A percentile compares a stretch with the other conserved stretches of the same genome.
phyloP scores from a whole-genome alignment of 2,113 vertebrate genomes.

The Stegastes partitus region DNA sequence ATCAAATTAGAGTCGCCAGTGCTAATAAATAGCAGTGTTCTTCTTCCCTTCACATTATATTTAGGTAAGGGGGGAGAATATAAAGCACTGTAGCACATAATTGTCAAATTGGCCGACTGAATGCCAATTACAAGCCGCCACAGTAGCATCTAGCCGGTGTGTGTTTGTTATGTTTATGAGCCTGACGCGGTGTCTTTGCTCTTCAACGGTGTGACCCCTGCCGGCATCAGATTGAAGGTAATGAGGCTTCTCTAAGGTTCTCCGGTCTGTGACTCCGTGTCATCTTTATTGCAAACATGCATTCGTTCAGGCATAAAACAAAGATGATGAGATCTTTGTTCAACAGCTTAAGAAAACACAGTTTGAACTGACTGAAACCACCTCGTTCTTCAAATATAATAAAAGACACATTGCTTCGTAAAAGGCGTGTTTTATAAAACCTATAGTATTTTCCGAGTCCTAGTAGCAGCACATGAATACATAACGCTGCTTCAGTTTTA shows the following conservation, averaged over 20 bases:
- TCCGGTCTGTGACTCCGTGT: background rate
- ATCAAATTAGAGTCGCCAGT: slow-evolving; percentile 46
- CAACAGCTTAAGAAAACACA: background rate
- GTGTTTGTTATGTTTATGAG: background rate
- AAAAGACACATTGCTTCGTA: too few species aligned
- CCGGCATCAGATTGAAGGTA: slow-evolving; percentile 27
- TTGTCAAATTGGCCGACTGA: slow-evolving; percentile 14
- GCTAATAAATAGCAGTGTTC: slow-evolving; percentile 36
- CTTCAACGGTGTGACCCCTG: slow-evolving; percentile 1
- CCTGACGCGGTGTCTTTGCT: background rate
- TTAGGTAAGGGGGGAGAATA: background rate
- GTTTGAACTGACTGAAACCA: background rate
- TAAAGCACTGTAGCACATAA: background rate
- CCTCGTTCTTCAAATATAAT: too few species aligned
- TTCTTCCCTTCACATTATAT: slow-evolving; percentile 3
- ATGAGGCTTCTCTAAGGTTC: slow-evolving; percentile 12
- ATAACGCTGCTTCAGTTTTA: too few species aligned
- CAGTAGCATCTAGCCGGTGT: slow-evolving; percentile 1
- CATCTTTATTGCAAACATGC: background rate
- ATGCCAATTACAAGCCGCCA: slow-evolving; percentile 1
- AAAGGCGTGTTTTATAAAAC: too few species aligned
- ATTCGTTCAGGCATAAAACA: background rate
- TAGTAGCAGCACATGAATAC: too few species aligned
- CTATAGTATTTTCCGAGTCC: too few species aligned
- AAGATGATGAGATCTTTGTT: background rate